Base-by-base conservation (phyloP, 2,113 vertebrate species). In the Salvelinus namaycush region DNA sequence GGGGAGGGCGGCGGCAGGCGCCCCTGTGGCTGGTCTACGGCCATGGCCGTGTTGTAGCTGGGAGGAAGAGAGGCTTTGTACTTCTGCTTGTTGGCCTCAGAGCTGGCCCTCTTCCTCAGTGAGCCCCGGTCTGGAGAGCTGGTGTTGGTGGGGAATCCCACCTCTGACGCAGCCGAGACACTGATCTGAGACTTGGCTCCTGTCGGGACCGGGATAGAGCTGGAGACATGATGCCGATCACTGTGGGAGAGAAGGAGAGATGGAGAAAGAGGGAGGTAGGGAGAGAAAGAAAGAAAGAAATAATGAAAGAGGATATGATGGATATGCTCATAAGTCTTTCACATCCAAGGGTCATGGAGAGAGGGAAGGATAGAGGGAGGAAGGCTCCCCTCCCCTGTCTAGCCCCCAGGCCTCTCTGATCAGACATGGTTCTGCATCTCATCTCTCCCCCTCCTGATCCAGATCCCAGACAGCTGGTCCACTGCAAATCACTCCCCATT, bases 171-270 rank as follows among this genome's bases (percentile, higher is more conserved):
- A n/a, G 89, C 88, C 0, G 95, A 94, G 20, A 93, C 84, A 0
- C 93, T 90, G 73, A 93, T 93, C 79, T 95, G 95, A 51, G 91
- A 89, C 90, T 96, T 96, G 89, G 92, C 86, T 54, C 51, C 51
- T 54, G 51, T 16, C 64, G 98, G 96, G 80, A 97, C 96, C 0
- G 96, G 96, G 87, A 98, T 97, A 34, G 97, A 94, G 68, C 92
- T 96, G 70, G 98, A 98, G 69, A 94, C 93, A 0, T 91, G 74
- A 12, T 97, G 95, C 57, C 94, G 92, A 84, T 99, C 97, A 0
- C 98, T 99, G 77, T 22, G 77, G 64, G 79, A 48, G 20, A 51
- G 26, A 72, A 24, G 39, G 54, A 8, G 3, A 59, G 65, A 39
- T 20, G 29, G 74, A 79, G 57, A 74, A 48, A 39, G 39, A 39